These are phyloP conservation scores for Calliopum simillimum DNA, from an alignment of 2,888 invertebrate genomes.

Conservation along the genomic window DNA sequence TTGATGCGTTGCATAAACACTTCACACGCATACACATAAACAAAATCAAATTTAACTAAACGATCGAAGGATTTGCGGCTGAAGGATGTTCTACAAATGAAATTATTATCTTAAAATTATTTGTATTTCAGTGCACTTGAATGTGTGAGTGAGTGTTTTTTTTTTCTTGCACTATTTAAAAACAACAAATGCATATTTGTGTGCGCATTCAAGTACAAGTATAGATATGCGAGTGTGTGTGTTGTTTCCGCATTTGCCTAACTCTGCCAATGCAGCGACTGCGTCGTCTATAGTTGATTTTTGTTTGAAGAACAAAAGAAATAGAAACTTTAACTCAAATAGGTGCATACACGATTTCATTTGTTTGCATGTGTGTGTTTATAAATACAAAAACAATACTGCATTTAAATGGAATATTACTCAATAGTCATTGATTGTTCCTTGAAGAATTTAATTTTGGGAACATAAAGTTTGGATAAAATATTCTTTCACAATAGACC, in stretches of 20 bases:
- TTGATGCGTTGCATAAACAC: background rate
- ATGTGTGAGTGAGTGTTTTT: conserved; percentile 37
- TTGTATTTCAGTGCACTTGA: conserved; percentile 60
- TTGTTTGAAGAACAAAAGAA: conserved; percentile 3
- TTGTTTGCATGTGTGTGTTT: too few relatives aligned
- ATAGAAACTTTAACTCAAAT: too few relatives aligned
- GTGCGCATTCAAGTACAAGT: background rate
- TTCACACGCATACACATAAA: background rate
- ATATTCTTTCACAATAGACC: too few relatives aligned
- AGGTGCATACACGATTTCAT: too few relatives aligned
- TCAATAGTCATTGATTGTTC: too few relatives aligned
- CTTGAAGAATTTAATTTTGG: too few relatives aligned
- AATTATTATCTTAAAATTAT: conserved; percentile 54
- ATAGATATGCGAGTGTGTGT: background rate
- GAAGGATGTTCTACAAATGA: conserved; percentile 17
- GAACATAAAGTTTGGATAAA: too few relatives aligned
- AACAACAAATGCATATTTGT: background rate
- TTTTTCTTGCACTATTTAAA: background rate
- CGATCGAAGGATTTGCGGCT: conserved; percentile 20
- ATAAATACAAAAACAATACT: too few relatives aligned
- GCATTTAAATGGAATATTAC: too few relatives aligned
- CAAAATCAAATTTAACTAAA: conserved; percentile 13
- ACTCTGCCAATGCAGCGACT: background rate
- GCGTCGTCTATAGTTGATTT: conserved; percentile 6
- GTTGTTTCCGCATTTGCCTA: background rate